Base-by-base conservation (phyloP, 1,140 invertebrate species). In the Papilio dardanus region DNA sequence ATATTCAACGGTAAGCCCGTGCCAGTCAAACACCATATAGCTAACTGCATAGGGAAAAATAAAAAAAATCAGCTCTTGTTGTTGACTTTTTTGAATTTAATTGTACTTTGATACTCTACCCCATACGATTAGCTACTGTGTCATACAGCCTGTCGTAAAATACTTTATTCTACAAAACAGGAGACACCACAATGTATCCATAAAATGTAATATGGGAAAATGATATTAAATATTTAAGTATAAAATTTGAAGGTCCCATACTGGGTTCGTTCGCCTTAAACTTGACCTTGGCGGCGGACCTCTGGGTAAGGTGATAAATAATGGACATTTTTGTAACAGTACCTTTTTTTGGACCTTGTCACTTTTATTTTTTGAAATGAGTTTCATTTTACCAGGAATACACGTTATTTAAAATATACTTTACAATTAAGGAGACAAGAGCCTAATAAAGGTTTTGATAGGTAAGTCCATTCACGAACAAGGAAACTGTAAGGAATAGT, bases 311-410 rank as follows among this genome's bases (percentile, higher is more conserved):
- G 74, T 74, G 79, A 80, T 81, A 83, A 83, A 83, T 80, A 80
- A 79, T 79, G 78, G 76, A 71, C 78, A 81, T 81, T 81, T 82
- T 79, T 83, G 78, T 84, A 82, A 84, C 83, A 82, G 83, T 82
- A 84, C 75, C 78, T 74, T 81, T 81, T 71, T 79, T 79, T 79
- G 19, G 35, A n/a, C 8, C 0, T 24, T 24, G 12, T 21, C 67
- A 69, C 35, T 69, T 40, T 69, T 69, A 69, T 69, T 69, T 69
- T 37, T 24, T 37, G 12, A 66, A 30, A n/a, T 31, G 14, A 19
- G 28, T 67, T 31, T 35, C 30, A 6, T 30, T 10, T 33, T 67
- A 31, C 65, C 30, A n/a, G 65, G 65, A 67, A 67, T 35, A 35
- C 19, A 19, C 65, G 10, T 19, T 54, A 24, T 54, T 24, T 21